These are phyloP conservation scores for Psettodes erumei DNA, from an alignment of 2,113 vertebrate genomes.

Conservation along the genomic window DNA sequence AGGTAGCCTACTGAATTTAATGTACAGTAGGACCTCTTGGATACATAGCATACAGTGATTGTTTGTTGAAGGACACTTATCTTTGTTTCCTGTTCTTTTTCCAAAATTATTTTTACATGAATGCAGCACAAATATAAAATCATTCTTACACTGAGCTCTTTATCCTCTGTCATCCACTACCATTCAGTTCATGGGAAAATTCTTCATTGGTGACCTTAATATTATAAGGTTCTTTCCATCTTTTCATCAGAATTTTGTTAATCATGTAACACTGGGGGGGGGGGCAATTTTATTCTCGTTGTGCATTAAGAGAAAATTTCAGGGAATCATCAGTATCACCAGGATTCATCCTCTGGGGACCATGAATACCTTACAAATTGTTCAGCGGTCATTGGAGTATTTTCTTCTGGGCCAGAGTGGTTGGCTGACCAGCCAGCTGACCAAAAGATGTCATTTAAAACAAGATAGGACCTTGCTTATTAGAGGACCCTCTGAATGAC, in stretches of 20 bases:
- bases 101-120: not conserved
- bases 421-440: no score
- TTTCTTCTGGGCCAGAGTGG: not conserved
- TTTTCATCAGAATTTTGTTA: not conserved
- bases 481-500: no score
- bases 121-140: not conserved
- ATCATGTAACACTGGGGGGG: not conserved
- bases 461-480: not conserved
- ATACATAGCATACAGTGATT: not conserved
- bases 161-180: not conserved
- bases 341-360: not conserved
- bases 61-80: not conserved
- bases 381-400: not conserved
- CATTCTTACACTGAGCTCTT: not conserved
- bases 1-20: conserved; percentile 30
- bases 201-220: not conserved
- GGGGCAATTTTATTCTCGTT: not conserved
- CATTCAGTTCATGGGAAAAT: not conserved
- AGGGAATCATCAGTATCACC: not conserved
- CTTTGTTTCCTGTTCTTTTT: not conserved
- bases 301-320: not conserved
- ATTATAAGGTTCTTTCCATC: not conserved
- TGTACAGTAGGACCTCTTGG: conserved; percentile 15
- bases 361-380: not conserved
- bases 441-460: not conserved